Evolutionary conservation across 2,113 vertebrate genomes (phyloP).

Genomic region (Microcebus lehilahytsara): DNA sequence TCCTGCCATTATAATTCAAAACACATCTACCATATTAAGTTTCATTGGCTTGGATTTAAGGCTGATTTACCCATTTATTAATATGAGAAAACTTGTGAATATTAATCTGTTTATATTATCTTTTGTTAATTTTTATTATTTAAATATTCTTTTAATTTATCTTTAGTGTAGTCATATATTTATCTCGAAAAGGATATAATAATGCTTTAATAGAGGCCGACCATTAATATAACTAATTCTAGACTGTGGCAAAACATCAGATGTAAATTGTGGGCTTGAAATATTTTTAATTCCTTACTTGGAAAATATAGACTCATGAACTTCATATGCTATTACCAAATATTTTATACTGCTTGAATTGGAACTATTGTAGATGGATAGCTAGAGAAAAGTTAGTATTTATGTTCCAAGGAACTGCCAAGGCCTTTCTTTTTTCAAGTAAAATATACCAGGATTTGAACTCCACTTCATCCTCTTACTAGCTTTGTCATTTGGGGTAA

Average conservation of each 20-base stretch:
- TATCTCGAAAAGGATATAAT: background rate
- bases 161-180: background rate
- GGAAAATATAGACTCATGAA: background rate
- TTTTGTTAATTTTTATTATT: background rate
- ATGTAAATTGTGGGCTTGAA: background rate
- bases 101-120: background rate
- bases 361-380: background rate
- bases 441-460: background rate
- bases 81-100: background rate
- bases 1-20: background rate
- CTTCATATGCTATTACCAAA: background rate
- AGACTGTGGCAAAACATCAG: slow-evolving; percentile 8
- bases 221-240: slow-evolving; percentile 19
- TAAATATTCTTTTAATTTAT: background rate
- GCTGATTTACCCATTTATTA: background rate
- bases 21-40: background rate
- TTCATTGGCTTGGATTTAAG: background rate
- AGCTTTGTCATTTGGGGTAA: background rate
- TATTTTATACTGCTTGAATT: background rate
- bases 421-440: background rate
- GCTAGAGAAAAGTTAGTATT: background rate
- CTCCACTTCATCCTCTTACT: background rate
- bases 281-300: background rate
- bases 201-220: background rate
- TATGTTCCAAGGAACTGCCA: background rate